Evolutionary conservation across 2,113 vertebrate genomes (phyloP).

Genomic region (Sorex fumeus): DNA sequence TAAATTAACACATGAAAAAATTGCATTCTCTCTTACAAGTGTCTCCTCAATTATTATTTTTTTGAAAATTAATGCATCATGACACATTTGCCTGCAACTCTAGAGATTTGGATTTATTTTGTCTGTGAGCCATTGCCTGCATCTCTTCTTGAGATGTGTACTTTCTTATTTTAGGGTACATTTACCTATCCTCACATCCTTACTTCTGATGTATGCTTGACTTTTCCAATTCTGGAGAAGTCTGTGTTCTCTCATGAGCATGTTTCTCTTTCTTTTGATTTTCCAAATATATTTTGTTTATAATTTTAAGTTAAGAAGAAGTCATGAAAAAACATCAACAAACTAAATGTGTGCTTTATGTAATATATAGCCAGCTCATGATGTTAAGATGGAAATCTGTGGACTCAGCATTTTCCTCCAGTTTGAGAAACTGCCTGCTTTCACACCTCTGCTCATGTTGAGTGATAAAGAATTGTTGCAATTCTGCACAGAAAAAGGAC

Average conservation of each 20-base stretch:
- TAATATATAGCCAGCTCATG: conserved; percentile 56
- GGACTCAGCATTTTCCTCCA: conserved; percentile 83
- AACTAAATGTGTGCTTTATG: background rate
- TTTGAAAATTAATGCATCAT: background rate
- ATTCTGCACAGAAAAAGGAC: conserved; percentile 82
- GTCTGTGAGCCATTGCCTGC: no score
- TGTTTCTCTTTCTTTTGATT: background rate
- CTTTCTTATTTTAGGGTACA: no score
- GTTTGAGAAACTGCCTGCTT: conserved; percentile 80
- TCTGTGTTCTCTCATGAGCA: background rate
- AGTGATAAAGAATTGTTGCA: conserved; percentile 84
- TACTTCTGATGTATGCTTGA: no score
- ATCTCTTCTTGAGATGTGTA: no score
- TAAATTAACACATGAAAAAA: conserved; percentile 58
- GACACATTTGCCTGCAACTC: no score
- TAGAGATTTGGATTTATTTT: no score
- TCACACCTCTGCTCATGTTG: conserved; percentile 65
- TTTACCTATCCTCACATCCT: no score
- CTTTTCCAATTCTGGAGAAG: no score
- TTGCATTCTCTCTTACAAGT: conserved; percentile 57
- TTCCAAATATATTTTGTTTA: background rate
- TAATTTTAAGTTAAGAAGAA: background rate
- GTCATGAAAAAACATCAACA: background rate
- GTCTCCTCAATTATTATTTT: background rate
- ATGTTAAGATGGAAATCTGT: conserved; percentile 80